phyloP scores from a whole-genome alignment of 2,797 vertebrate genomes.

The Acrossocheilus wenchowensis region DNA sequence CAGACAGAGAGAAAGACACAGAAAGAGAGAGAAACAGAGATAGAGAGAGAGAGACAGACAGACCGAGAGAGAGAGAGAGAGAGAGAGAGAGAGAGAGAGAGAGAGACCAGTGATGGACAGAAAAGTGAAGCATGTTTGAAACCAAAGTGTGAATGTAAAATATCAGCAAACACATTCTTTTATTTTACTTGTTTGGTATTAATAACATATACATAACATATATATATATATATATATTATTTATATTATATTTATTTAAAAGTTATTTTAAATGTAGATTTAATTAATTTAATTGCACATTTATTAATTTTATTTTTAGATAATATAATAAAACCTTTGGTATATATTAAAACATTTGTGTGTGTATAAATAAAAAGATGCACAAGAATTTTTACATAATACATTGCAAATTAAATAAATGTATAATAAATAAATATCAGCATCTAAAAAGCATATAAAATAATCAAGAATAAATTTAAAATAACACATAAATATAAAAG shows the following conservation, averaged over 20 bases:
- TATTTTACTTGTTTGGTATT: neutral
- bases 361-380: neutral
- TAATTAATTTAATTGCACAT: too few relatives aligned
- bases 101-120: neutral
- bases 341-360: too few relatives aligned
- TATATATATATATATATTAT: too few relatives aligned
- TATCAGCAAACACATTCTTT: conserved; percentile 1
- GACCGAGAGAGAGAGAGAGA: conserved; percentile 4
- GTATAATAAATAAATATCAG: neutral
- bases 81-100: conserved; percentile 20
- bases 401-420: neutral
- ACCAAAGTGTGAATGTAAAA: neutral
- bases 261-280: neutral
- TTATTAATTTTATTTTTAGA: too few relatives aligned
- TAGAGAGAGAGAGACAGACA: neutral
- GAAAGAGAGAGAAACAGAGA: conserved; percentile 1
- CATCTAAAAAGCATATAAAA: neutral
- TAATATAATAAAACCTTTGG: too few relatives aligned
- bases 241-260: neutral
- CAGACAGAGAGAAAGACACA: neutral
- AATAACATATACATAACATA: neutral
- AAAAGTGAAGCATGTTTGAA: conserved; percentile 17
- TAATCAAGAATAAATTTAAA: neutral
- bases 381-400: neutral
- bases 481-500: neutral